phyloP scores from a whole-genome alignment of 92 coral and sea anemone species.

The Zoanthus solanderi region DNA sequence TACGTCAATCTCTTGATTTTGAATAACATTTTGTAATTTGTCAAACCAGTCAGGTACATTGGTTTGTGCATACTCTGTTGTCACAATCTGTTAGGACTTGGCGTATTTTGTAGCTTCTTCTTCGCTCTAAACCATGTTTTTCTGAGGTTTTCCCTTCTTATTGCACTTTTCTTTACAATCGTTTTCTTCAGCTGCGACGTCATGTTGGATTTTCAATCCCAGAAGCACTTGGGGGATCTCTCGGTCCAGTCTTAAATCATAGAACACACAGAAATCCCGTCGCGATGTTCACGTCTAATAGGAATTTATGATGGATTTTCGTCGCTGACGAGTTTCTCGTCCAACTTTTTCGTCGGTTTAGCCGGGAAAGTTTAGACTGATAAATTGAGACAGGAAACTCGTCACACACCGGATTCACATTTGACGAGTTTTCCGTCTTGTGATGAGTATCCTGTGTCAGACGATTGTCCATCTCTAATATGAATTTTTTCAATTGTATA shows the following conservation, averaged over 20 bases:
- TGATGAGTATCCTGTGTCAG: conserved; percentile 12
- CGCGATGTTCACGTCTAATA: conserved; percentile 3
- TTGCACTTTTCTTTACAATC: not conserved
- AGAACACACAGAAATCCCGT: conserved; percentile 39
- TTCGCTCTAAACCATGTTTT: conserved; percentile 52
- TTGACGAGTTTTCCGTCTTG: conserved; percentile 37
- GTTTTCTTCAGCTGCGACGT: conserved; percentile 34
- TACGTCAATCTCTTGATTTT: too few species aligned
- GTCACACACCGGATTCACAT: conserved; percentile 39
- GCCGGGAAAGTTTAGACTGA: conserved; percentile 35
- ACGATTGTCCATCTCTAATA: not conserved
- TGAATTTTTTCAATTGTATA: too few species aligned
- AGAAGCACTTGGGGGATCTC: conserved; percentile 53
- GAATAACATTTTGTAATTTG: too few species aligned
- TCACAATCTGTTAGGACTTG: conserved; percentile 63
- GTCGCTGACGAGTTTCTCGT: conserved; percentile 43
- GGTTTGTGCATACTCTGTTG: not conserved
- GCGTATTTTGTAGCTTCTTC: conserved; percentile 62
- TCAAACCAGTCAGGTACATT: too few species aligned
- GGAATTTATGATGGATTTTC: conserved; percentile 15
- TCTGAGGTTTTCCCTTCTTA: conserved; percentile 32
- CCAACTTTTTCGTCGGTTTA: conserved; percentile 33
- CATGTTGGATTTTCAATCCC: conserved; percentile 51
- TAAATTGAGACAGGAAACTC: conserved; percentile 9
- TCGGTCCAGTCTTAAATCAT: conserved; percentile 43